Conservation (phyloP, 2,797 vertebrate species). For the Antrozous pallidus region DNA sequence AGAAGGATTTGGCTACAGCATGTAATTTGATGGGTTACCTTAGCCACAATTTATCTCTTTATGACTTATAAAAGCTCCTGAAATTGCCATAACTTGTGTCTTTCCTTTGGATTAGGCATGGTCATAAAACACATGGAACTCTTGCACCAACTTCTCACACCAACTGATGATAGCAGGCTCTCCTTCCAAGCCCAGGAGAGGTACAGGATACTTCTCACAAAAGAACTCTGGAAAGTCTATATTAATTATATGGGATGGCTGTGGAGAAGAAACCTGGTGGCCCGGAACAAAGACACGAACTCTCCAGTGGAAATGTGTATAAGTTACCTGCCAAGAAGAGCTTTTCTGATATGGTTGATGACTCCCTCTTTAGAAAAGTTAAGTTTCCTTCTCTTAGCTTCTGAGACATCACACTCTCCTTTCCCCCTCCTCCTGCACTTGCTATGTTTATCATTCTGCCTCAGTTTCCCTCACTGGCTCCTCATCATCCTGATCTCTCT, state of each 20-base stretch:
- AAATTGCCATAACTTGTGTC: background rate
- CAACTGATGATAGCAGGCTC: background rate
- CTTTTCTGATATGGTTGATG: background rate
- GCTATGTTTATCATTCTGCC: background rate
- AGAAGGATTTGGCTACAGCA: background rate
- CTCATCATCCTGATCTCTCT: background rate
- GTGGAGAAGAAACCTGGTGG: background rate
- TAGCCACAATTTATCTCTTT: background rate
- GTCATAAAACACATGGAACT: background rate
- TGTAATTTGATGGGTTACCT: background rate
- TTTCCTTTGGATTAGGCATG: background rate
- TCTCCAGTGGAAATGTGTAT: background rate
- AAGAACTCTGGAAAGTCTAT: background rate
- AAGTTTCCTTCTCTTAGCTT: background rate
- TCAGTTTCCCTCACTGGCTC: background rate
- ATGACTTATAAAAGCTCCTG: background rate
- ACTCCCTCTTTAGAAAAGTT: background rate
- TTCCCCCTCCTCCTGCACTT: background rate
- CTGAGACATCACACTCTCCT: background rate
- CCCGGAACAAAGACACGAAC: background rate
- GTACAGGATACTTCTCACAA: background rate
- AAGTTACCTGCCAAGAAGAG: background rate
- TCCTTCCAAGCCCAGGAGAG: background rate
- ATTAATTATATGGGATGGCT: background rate
- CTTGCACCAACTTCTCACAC: background rate